Evolutionary conservation across 2,797 vertebrate genomes (phyloP), one percentile per base, ranked within the genome.

Genomic region (Falco biarmicus): DNA sequence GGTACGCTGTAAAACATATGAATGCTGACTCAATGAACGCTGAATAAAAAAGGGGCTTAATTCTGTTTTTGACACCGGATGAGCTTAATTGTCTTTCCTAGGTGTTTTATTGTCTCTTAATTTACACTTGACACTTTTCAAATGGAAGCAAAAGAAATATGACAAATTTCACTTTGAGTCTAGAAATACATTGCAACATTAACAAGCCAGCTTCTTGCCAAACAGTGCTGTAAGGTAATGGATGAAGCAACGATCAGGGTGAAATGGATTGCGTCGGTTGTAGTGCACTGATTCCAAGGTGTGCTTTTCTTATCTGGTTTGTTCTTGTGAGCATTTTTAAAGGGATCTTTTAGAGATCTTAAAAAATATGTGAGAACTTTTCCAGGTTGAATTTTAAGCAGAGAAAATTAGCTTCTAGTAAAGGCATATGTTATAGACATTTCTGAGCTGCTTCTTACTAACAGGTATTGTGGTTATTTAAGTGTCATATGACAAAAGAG

Each of bases 251-350:
- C 32, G 59, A 59, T 48, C 10, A 71, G 6, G 14, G 2, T 4
- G 11, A 81, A 89, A 74, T 25, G 10, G 16, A 54, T 61, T 84
- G 21, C 69, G 14, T 63, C 0, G 0, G 5, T 61, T 13, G 1
- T 34, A 69, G n/a, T 9, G 29, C 15, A 43, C 5, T 56, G 54
- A 53, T 70, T 94, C 75, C 34, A 76, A 82, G 31, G 14, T 82
- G 22, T 32, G 11, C 0, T 56, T 73, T 73, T 90, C 61, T 13
- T 3, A n/a, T 60, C 31, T 53, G 29, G 39, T 71, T 86, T 81
- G 3, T n/a, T 88, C n/a, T 68, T 69, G 15, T 0, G 6, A 71
- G 5, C 26, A 41, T 47, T 84, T 90, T 71, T 59, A 39, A 51
- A 8, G 9, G 4, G 3, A 25, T 5, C 2, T 80, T 60, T 70